A percentile compares a stretch with the other conserved stretches of the same genome.
Evolutionary conservation across 2,113 vertebrate genomes (phyloP).

Genomic region (Himantopus leucocephalus): DNA sequence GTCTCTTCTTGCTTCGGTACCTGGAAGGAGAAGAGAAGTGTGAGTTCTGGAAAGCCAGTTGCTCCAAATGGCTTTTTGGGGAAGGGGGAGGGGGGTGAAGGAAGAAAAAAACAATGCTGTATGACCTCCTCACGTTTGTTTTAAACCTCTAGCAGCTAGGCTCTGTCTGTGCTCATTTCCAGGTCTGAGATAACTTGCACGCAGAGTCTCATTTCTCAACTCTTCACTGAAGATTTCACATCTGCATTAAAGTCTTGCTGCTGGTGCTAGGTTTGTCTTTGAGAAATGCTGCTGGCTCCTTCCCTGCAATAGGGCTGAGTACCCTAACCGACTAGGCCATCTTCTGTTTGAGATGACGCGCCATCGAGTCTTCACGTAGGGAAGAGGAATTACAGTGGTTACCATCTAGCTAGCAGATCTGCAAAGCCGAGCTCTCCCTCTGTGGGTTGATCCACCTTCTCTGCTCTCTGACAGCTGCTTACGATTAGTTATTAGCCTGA

Average conservation of each 20-base stretch:
- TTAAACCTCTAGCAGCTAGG: not conserved
- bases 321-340: not conserved
- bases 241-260: not conserved
- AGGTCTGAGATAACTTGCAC: not conserved
- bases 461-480: not conserved
- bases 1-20: constrained; percentile 48
- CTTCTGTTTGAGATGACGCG: not conserved
- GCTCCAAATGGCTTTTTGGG: not conserved
- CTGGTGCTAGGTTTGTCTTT: not conserved
- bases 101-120: not conserved
- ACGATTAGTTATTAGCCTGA: not conserved
- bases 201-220: not conserved
- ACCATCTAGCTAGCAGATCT: not conserved
- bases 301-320: not conserved
- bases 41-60: not conserved
- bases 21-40: not conserved
- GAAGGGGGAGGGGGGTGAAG: not conserved
- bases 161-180: not conserved
- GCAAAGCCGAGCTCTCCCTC: not conserved
- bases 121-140: not conserved
- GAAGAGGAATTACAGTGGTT: not conserved
- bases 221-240: not conserved
- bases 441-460: not conserved
- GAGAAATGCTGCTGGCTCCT: not conserved
- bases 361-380: not conserved